Conservation (phyloP, 2,888 invertebrate species). For the Orthonychiurus folsomi region DNA sequence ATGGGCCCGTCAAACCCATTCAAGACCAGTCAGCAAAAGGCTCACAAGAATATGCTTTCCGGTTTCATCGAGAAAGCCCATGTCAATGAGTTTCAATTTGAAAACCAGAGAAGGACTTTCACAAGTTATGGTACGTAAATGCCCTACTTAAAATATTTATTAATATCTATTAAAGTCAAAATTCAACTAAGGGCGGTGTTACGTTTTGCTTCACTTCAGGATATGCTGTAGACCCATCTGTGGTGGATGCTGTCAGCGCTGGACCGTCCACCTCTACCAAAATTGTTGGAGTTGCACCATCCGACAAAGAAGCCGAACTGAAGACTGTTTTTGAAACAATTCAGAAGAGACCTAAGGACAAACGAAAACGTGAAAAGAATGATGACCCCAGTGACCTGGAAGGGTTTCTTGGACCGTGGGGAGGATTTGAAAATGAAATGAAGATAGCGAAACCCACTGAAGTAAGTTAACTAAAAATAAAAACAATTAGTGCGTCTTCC, state of each 20-base stretch:
- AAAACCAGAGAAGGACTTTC: slow-evolving; percentile 89
- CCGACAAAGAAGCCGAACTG: slow-evolving; percentile 62
- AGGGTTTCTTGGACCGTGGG: slow-evolving; percentile 97
- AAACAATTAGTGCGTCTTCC: not conserved
- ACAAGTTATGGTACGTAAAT: slow-evolving; percentile 74
- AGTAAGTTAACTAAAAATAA: slow-evolving; percentile 41
- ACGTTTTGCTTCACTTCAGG: too few relatives aligned
- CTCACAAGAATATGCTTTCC: slow-evolving; percentile 80
- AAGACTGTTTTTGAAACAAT: slow-evolving; percentile 86
- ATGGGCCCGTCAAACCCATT: slow-evolving; percentile 90
- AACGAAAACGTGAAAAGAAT: slow-evolving; percentile 77
- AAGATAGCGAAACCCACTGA: slow-evolving; percentile 81
- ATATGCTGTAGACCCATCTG: slow-evolving; percentile 86
- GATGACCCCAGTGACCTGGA: slow-evolving; percentile 83
- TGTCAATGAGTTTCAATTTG: slow-evolving; percentile 93
- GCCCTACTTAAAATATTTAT: not conserved
- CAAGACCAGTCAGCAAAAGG: slow-evolving; percentile 78
- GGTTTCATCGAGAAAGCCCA: slow-evolving; percentile 93
- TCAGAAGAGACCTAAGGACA: slow-evolving; percentile 61
- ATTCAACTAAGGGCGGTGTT: too few relatives aligned
- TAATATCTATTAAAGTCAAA: too few relatives aligned
- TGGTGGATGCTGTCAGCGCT: slow-evolving; percentile 29
- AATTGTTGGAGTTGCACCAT: slow-evolving; percentile 26
- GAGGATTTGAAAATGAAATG: slow-evolving; percentile 81
- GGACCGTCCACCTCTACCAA: slow-evolving; percentile 11